Evolutionary conservation across 2,888 invertebrate genomes (phyloP), one percentile per base, ranked within the genome.

Genomic region (Calephelis perditalis): DNA sequence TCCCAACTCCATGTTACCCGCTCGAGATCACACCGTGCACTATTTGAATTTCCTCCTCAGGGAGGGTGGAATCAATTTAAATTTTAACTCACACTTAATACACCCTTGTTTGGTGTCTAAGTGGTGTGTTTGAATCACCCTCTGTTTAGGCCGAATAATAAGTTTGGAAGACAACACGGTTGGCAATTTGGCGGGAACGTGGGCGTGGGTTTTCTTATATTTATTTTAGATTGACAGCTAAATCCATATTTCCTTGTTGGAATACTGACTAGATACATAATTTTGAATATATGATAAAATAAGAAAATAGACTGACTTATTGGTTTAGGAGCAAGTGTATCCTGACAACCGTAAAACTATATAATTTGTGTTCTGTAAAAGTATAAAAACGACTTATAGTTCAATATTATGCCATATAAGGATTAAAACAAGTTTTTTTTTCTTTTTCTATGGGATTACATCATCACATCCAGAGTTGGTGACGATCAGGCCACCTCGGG

Each of bases 31-130:
- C 87, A 86, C 82, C 81, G 77, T 78, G 75, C 86, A 90, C 89
- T 89, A 90, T 90, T 86, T 85, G 88, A 88, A 87, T 87, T 86
- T 82, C 73, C 82, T 83, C 78, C 76, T 70, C 63, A 75, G 77
- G 79, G 86, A 85, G 87, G 87, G 87, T 81, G 76, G 87, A 90
- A 87, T 89, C 89, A 90, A 90, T 89, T 90, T 90, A 89, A 90
- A 90, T 89, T 90, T 90, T 90, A 90, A 89, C 88, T 90, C 82
- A 81, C 82, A 87, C 88, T 90, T 89, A 90, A 89, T 89, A 88
- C 88, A 88, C 89, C 90, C 90, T 86, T 89, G 89, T 90, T 89
- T 88, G 87, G 89, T 86, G 84, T 90, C 85, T 90, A 90, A 90
- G 89, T 90, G 90, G 89, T 87, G 85, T 89, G 87, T 90, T 89